Evolutionary conservation across 1,140 invertebrate species (phyloP).

Genomic region (Akabosia matsudoensis): DNA sequence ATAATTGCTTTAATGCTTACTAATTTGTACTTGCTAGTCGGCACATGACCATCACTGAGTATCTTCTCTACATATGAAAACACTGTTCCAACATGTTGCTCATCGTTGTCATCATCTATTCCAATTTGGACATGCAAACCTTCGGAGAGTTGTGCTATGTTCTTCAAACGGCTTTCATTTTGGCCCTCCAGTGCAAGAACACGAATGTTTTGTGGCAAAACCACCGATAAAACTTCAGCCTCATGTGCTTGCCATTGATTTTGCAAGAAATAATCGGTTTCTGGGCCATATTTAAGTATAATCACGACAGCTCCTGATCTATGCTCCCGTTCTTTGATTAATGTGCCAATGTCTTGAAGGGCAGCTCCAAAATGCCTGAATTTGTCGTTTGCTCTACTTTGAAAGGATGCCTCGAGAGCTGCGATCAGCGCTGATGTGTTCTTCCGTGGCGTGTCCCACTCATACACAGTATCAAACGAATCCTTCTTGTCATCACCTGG

Average conservation of each 20-base stretch:
- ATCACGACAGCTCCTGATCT: constrained; percentile 12
- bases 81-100: not conserved
- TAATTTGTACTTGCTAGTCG: not conserved
- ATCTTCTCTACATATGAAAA: not conserved
- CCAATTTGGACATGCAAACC: not conserved
- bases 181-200: not conserved
- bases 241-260: not conserved
- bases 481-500: too few species aligned
- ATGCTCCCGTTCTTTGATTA: not conserved
- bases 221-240: not conserved
- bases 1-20: too few species aligned
- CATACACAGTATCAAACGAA: not conserved
- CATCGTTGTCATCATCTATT: not conserved
- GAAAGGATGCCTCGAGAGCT: not conserved
- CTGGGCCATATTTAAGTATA: not conserved
- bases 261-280: not conserved
- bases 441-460: not conserved
- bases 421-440: not conserved
- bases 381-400: not conserved
- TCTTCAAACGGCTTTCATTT: not conserved
- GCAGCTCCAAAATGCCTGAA: constrained; percentile 26
- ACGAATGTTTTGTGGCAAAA: not conserved
- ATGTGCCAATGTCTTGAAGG: not conserved
- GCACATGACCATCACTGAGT: not conserved
- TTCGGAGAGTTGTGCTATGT: not conserved